A percentile compares a stretch with the other conserved stretches of the same genome.
Conservation (phyloP, 1,140 invertebrate species). For the Zaprionus capensis region DNA sequence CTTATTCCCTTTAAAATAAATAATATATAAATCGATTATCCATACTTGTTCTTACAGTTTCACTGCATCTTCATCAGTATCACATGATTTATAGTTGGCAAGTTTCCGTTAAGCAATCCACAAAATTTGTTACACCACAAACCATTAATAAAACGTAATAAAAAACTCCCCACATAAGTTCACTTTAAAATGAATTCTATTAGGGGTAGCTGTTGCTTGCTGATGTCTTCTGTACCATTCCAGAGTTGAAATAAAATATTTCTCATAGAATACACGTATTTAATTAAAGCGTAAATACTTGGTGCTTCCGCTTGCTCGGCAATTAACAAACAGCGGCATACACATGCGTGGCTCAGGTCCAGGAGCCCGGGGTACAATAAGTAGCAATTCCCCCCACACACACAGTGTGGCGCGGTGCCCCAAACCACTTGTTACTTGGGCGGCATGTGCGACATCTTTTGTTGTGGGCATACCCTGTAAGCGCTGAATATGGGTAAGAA, state of each 20-base stretch:
- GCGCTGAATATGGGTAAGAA: neutral
- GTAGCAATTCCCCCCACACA: conserved; percentile 3
- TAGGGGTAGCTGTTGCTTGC: conserved; percentile 1
- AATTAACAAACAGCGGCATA: conserved; percentile 34
- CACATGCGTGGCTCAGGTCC: conserved; percentile 13
- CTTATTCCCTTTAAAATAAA: too few relatives aligned
- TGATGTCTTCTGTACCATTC: neutral
- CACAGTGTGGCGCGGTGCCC: neutral
- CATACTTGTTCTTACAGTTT: neutral
- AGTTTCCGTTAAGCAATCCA: conserved; percentile 9
- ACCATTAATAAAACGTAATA: neutral
- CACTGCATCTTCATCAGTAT: neutral
- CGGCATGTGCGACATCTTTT: neutral
- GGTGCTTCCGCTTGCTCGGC: conserved; percentile 30
- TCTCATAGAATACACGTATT: conserved; percentile 32
- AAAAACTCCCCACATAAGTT: conserved; percentile 12
- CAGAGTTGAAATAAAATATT: conserved; percentile 32
- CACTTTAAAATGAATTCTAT: neutral
- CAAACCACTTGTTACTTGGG: neutral
- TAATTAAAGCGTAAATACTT: conserved; percentile 53
- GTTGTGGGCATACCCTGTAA: conserved; percentile 1
- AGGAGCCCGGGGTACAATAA: neutral
- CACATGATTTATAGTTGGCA: conserved; percentile 16
- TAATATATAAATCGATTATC: too few relatives aligned
- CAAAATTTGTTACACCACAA: conserved; percentile 37